Evolutionary conservation across 2,888 invertebrate species (phyloP), one percentile per base, ranked within the genome.

Genomic region (Poecilobothrus nobilitatus): DNA sequence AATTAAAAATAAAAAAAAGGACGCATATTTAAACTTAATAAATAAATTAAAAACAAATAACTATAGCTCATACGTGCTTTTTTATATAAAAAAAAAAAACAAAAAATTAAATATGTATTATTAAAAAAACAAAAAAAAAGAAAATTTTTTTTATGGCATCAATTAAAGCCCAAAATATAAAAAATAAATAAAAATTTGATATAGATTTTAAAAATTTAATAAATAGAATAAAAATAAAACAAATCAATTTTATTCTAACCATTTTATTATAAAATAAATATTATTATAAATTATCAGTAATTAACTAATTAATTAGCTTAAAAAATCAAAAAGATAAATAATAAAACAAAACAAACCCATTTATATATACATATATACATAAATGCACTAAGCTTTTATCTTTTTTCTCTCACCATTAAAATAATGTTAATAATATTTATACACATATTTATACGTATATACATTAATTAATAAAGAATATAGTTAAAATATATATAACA

Each of bases 371-470:
- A 18, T 53, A 18, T 15, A 15, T 44, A 44, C 12, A 44, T 53
- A 53, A 53, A 53, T 53, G 53, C 53, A 53, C 53, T 53, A 53
- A 18, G 53, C 53, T 53, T 53, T 53, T 53, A 53, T n/a, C 53
- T 53, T 53, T 53, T 53, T 41, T 41, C 41, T 53, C 53, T 53
- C 53, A 53, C 53, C 53, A 53, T 15, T 8, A 37, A 37, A 8
- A 8, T 37, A 37, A 37, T 37, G 1, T 37, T 37, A 27, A 27
- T 27, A 27, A 37, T 37, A 37, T 12, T 37, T 37, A 37, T 37
- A 37, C 37, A 37, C 8, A 37, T 37, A 37, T 37, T 37, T 37
- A 37, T 37, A 37, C 12, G 7, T 37, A 37, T 37, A 37, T 37
- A 37, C 7, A 37, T 37, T 10, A 10, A 37, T 8, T 37, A 37